These are phyloP conservation scores for Eclectus roratus DNA, from an alignment of 2,113 vertebrate genomes.

Conservation along the genomic window DNA sequence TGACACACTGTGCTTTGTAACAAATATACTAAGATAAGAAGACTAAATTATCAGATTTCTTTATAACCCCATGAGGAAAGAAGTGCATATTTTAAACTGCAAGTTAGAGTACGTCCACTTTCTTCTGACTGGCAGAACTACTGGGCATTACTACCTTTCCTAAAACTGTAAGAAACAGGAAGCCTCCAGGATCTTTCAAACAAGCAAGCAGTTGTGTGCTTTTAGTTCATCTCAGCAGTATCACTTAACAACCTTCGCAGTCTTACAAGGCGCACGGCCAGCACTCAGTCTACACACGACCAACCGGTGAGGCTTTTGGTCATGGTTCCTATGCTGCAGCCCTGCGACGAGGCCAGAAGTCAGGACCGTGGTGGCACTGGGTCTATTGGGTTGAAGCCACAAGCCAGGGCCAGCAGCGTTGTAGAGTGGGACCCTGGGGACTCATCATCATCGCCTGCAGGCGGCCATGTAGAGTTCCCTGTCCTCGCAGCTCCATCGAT, in stretches of 20 bases:
- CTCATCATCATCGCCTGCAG: background rate
- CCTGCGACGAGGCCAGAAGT: fast-evolving
- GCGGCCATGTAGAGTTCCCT: fast-evolving
- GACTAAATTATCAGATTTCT: background rate
- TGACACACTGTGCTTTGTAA: background rate
- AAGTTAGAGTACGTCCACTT: background rate
- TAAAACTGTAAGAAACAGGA: background rate
- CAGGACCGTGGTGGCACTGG: fast-evolving
- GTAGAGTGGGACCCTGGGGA: background rate
- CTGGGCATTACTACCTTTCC: background rate
- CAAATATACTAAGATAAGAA: background rate
- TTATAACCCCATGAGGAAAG: background rate
- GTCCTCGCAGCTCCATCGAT: fast-evolving
- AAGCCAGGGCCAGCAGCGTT: background rate
- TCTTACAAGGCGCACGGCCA: fast-evolving
- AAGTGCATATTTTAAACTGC: background rate
- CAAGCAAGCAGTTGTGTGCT: background rate
- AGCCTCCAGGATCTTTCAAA: fast-evolving
- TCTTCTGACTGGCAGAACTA: background rate
- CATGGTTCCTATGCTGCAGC: fast-evolving
- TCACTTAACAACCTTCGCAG: fast-evolving
- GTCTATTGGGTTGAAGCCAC: background rate
- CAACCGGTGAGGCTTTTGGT: fast-evolving
- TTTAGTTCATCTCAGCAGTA: background rate
- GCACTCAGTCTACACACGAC: fast-evolving